A percentile compares a stretch with the other conserved stretches of the same genome.
phyloP scores from a whole-genome alignment of 2,888 invertebrate species.

The Zaprionus obscuricornis region DNA sequence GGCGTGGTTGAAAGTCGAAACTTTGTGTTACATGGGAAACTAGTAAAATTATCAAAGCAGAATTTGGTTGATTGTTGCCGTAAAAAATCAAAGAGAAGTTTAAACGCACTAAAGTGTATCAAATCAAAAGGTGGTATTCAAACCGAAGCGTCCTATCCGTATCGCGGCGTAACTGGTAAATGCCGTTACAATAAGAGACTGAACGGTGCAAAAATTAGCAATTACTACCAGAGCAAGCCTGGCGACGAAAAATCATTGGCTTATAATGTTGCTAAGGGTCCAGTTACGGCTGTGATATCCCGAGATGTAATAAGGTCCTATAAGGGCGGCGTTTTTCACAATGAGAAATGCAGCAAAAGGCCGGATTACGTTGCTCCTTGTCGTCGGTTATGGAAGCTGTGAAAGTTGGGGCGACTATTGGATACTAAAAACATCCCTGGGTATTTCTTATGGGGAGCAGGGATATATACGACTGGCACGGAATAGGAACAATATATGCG shows the following conservation, averaged over 20 bases:
- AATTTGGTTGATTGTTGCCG: slow-evolving; percentile 30
- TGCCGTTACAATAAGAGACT: background rate
- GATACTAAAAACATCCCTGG: slow-evolving; percentile 28
- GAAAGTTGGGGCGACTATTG: slow-evolving; percentile 18
- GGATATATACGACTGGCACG: slow-evolving; percentile 31
- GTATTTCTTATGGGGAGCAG: slow-evolving; percentile 27
- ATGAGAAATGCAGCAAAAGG: background rate
- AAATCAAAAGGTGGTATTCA: slow-evolving; percentile 19
- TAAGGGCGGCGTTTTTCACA: slow-evolving; percentile 14
- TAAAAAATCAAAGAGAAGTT: background rate
- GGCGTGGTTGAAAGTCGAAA: slow-evolving; percentile 25
- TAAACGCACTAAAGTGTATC: slow-evolving; percentile 21
- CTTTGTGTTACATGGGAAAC: slow-evolving; percentile 3
- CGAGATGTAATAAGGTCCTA: slow-evolving; percentile 9
- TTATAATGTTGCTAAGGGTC: slow-evolving; percentile 9
- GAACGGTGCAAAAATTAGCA: slow-evolving; percentile 6
- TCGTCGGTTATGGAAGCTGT: slow-evolving; percentile 28
- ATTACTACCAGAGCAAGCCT: background rate
- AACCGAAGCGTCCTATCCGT: slow-evolving; percentile 27
- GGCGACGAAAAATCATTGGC: slow-evolving; percentile 9
- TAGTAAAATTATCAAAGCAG: slow-evolving; percentile 22
- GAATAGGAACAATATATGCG: slow-evolving; percentile 21
- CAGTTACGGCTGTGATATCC: slow-evolving; percentile 30
- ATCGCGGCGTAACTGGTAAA: slow-evolving; percentile 5
- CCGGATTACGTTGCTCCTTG: slow-evolving; percentile 11